Percentiles rank a stretch among this genome's conserved stretches.
These are phyloP conservation scores for Heliconius nattereri DNA, from an alignment of 1,140 invertebrate species.

Conservation along the genomic window DNA sequence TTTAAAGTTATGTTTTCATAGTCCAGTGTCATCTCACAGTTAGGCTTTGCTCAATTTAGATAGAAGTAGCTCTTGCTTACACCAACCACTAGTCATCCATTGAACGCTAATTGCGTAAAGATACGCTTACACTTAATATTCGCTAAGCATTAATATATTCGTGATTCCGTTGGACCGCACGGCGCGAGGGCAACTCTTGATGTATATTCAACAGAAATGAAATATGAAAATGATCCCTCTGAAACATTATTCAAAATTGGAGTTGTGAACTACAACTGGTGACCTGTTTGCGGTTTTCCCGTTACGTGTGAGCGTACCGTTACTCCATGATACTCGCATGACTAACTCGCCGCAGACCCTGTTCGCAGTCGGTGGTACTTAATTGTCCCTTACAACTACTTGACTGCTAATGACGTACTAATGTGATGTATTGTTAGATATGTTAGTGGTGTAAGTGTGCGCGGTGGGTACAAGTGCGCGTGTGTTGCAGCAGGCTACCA, in stretches of 20 bases:
- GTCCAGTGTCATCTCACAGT: neutral
- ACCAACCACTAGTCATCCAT: neutral
- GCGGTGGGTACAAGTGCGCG: neutral
- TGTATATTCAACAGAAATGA: neutral
- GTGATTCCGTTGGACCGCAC: neutral
- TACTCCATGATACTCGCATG: slow-evolving; percentile 32
- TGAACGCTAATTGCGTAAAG: slow-evolving; percentile 20
- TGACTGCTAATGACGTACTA: too few relatives aligned
- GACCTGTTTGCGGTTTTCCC: slow-evolving; percentile 23
- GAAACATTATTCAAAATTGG: slow-evolving; percentile 10
- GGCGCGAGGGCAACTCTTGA: neutral
- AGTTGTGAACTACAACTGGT: neutral
- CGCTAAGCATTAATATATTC: neutral
- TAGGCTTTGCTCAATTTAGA: neutral
- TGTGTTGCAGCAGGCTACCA: slow-evolving; percentile 81
- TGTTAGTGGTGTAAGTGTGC: neutral
- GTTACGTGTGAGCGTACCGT: slow-evolving; percentile 39
- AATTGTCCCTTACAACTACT: too few relatives aligned
- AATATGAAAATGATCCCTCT: neutral
- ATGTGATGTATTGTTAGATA: neutral
- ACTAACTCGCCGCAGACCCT: slow-evolving; percentile 17
- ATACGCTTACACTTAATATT: slow-evolving; percentile 33
- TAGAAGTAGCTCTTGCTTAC: neutral
- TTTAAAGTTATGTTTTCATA: neutral
- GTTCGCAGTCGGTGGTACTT: slow-evolving; percentile 12